Evolutionary conservation across 2,888 invertebrate species (phyloP).

Genomic region (Hemistola chrysoprasaria): DNA sequence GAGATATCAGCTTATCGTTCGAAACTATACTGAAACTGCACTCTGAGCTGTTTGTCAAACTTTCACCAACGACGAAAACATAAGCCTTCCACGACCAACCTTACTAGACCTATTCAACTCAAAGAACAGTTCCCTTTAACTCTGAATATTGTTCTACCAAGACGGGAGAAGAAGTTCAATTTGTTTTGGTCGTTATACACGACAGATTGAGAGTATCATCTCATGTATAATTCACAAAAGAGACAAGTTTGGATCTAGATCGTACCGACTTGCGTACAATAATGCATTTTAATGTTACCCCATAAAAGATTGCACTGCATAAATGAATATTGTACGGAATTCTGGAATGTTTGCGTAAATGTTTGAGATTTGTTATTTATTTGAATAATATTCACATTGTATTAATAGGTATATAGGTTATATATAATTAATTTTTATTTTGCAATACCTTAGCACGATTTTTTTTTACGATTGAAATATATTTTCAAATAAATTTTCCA

Average conservation of each 20-base stretch:
- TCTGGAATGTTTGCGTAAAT: conserved; percentile 19
- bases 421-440: no score
- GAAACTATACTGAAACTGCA: conserved; percentile 52
- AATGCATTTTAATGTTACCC: conserved; percentile 34
- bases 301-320: conserved; percentile 58
- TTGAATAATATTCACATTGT: no score
- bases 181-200: conserved; percentile 44
- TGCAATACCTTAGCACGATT: no score
- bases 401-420: no score
- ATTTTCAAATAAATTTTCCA: no score
- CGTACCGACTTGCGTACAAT: conserved; percentile 37
- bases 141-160: neutral
- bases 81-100: conserved; percentile 42
- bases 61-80: conserved; percentile 61
- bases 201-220: conserved; percentile 71
- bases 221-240: conserved; percentile 73
- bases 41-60: conserved; percentile 67
- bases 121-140: neutral
- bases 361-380: conserved; percentile 31
- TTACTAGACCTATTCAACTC: conserved; percentile 26
- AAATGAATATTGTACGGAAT: conserved; percentile 56
- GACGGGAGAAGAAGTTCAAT: conserved; percentile 32
- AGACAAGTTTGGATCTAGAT: conserved; percentile 57
- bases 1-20: conserved; percentile 62
- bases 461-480: no score